Conservation (phyloP, 2,797 vertebrate genomes). For the Centropyge bicolor region DNA sequence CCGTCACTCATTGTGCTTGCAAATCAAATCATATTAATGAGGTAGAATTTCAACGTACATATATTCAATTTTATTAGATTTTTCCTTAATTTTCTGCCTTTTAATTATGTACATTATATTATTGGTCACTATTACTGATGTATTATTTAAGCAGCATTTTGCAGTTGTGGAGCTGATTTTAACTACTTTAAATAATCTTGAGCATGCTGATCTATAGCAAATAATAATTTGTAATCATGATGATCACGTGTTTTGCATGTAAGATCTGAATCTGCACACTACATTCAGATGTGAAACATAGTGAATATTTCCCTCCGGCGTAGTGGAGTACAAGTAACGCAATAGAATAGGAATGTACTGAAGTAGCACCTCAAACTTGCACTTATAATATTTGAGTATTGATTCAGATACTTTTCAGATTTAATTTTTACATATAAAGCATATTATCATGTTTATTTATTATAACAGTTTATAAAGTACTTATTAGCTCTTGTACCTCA, state of each 20-base stretch:
- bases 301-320: not conserved
- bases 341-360: not conserved
- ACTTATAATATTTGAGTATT: not conserved
- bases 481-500: not conserved
- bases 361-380: not conserved
- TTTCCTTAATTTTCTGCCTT: not conserved
- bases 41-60: too few species aligned
- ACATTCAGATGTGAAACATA: not conserved
- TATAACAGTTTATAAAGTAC: not conserved
- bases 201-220: not conserved
- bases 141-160: not conserved
- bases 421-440: not conserved
- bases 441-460: not conserved
- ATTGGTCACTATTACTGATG: not conserved
- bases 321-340: not conserved
- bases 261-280: not conserved
- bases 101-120: not conserved
- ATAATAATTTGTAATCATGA: not conserved
- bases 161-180: not conserved
- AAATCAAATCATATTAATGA: not conserved
- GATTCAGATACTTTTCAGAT: not conserved
- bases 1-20: too few species aligned
- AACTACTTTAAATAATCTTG: not conserved
- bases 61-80: not conserved
- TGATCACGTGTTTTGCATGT: not conserved